phyloP scores from a whole-genome alignment of 2,797 vertebrate genomes.

The Anableps anableps region DNA sequence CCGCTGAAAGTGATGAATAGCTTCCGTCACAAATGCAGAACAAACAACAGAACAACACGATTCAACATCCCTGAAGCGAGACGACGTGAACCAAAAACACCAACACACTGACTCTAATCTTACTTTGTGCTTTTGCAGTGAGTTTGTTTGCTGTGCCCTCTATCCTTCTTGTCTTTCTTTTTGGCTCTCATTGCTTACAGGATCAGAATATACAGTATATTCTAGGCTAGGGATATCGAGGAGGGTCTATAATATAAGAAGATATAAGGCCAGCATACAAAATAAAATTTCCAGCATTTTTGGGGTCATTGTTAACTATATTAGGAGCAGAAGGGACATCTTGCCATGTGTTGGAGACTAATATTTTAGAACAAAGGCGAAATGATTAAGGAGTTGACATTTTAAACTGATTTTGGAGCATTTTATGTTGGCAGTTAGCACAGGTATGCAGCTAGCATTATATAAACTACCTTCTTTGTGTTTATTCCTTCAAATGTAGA shows the following conservation, averaged over 20 bases:
- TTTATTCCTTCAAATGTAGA: too few relatives aligned
- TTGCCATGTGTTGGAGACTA: too few relatives aligned
- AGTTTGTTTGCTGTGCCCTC: constrained; percentile 58
- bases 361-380: too few relatives aligned
- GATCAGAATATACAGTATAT: neutral
- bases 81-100: constrained; percentile 4
- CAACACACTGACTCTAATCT: neutral
- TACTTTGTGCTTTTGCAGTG: constrained; percentile 55
- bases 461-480: too few relatives aligned
- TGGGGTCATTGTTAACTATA: neutral
- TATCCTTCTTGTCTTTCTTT: neutral
- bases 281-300: neutral
- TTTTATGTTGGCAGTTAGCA: neutral
- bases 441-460: too few relatives aligned
- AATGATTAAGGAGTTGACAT: neutral
- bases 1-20: constrained; percentile 39
- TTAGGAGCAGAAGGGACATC: neutral
- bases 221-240: neutral
- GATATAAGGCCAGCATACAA: neutral
- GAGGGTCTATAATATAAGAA: neutral
- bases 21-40: constrained; percentile 22
- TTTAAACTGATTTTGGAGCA: neutral
- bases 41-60: constrained; percentile 12
- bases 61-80: constrained; percentile 26
- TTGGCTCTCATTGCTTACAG: neutral